Conservation (phyloP, 2,113 vertebrate genomes). For the Malurus cyaneus region DNA sequence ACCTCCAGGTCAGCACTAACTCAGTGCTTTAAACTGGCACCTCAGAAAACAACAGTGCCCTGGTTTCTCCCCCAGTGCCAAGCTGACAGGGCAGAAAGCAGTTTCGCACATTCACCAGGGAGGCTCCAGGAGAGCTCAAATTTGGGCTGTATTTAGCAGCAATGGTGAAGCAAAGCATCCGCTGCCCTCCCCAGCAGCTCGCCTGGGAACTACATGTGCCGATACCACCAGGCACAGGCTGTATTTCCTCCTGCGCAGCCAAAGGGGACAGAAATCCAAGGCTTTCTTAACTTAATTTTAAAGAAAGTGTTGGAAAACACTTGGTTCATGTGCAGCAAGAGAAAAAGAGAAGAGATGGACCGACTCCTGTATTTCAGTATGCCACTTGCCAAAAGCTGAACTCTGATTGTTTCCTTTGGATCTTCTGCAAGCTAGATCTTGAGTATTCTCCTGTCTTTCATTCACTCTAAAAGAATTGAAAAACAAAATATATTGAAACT, state of each 20-base stretch:
- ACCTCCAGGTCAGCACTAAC: neutral
- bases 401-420: slow-evolving; percentile 78
- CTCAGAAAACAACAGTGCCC: neutral
- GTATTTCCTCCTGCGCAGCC: neutral
- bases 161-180: neutral
- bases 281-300: neutral
- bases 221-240: neutral
- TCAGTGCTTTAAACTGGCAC: neutral
- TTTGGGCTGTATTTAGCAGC: neutral
- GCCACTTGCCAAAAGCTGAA: slow-evolving; percentile 73
- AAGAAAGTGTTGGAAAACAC: neutral
- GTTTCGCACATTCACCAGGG: fast-evolving
- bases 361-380: slow-evolving; percentile 85
- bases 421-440: slow-evolving; percentile 74
- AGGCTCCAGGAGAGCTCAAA: neutral
- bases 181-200: neutral
- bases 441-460: slow-evolving; percentile 76
- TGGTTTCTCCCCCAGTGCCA: fast-evolving
- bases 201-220: fast-evolving
- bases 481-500: neutral
- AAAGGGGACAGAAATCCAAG: neutral
- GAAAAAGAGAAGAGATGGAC: too few relatives aligned
- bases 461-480: slow-evolving; percentile 73
- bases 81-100: neutral
- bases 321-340: neutral